phyloP scores from a whole-genome alignment of 2,888 invertebrate species.

The Bedellia somnulentella region DNA sequence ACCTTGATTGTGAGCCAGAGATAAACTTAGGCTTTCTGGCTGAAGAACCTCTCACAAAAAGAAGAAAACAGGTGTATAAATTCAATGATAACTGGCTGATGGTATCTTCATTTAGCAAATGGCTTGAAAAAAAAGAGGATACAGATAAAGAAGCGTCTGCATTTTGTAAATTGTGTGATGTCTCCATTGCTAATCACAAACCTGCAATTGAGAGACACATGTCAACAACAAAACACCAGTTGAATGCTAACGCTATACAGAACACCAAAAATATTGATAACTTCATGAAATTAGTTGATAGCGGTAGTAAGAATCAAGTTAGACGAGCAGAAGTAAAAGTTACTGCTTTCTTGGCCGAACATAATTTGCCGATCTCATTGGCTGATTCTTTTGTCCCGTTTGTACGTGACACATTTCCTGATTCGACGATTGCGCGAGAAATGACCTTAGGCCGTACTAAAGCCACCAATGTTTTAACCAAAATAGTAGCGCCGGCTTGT shows the following conservation, averaged over 20 bases:
- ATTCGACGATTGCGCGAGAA: not conserved
- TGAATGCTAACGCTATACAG: slow-evolving; percentile 4
- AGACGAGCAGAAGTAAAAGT: slow-evolving; percentile 2
- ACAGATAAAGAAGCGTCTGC: slow-evolving; percentile 1
- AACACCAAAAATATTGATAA: slow-evolving; percentile 3
- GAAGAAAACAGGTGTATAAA: slow-evolving; percentile 3
- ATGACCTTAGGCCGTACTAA: not conserved
- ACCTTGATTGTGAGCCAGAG: not conserved
- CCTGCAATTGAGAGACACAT: slow-evolving; percentile 4
- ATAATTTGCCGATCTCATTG: slow-evolving; percentile 3
- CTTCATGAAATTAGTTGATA: slow-evolving; percentile 5
- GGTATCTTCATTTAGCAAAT: slow-evolving; percentile 2
- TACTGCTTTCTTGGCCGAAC: slow-evolving; percentile 2
- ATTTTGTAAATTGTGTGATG: slow-evolving; percentile 4
- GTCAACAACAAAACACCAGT: slow-evolving; percentile 3
- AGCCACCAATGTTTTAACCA: not conserved
- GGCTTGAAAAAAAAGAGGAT: slow-evolving; percentile 3
- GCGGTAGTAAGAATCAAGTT: slow-evolving; percentile 3
- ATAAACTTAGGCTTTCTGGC: not conserved
- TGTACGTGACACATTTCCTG: slow-evolving; percentile 1
- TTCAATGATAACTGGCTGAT: slow-evolving; percentile 6
- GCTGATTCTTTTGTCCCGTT: slow-evolving; percentile 2
- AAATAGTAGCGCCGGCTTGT: not conserved
- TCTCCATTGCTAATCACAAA: slow-evolving; percentile 4
- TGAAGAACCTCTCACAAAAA: not conserved